Evolutionary conservation across 2,797 vertebrate genomes (phyloP), one percentile per base, ranked within the genome.

Genomic region (Acanthiza pusilla): DNA sequence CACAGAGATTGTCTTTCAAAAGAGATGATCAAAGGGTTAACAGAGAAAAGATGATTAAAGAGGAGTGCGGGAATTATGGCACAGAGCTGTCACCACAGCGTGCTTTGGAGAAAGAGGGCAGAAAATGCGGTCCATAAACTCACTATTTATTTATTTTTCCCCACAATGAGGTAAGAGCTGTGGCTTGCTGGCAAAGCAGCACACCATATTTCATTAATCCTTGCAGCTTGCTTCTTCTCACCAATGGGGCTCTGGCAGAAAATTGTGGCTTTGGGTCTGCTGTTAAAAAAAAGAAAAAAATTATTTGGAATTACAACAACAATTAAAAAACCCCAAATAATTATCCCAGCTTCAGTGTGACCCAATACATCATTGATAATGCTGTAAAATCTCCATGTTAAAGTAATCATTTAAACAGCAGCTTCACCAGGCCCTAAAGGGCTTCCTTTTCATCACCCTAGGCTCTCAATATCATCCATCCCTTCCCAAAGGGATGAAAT

Each of bases 341-440:
- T 92, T 91, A 75, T 81, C 58, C 11, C 2, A 4, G 40, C 30
- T 83, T 91, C 75, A 72, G 36, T 88, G 29, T 0, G 0, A 86
- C 79, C 36, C 51, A 80, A 10, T 80, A 55, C 18, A 27, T 94
- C 68, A 80, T 77, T 12, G 9, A 62, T 75, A 91, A 86, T 75
- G 70, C 81, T 89, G 36, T 91, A 94, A 92, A 91, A 73, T 77
- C 34, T 50, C 50, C 2, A 26, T 51, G 73, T 83, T 83, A 50
- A 75, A 82, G 48, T 72, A 83, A 88, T 94, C 7, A 81, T 92
- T 95, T 94, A 65, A 85, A 81, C 54, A 81, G 66, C 54, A 77
- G 21, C 47, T 71, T 89, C 20, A 16, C 26, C 20, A 55, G 22
- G 11, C 66, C 55, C 53, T 84, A 22, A 57, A 57, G 60, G 30